phyloP scores from a whole-genome alignment of 2,888 invertebrate species.

The Oasisia sp. region DNA sequence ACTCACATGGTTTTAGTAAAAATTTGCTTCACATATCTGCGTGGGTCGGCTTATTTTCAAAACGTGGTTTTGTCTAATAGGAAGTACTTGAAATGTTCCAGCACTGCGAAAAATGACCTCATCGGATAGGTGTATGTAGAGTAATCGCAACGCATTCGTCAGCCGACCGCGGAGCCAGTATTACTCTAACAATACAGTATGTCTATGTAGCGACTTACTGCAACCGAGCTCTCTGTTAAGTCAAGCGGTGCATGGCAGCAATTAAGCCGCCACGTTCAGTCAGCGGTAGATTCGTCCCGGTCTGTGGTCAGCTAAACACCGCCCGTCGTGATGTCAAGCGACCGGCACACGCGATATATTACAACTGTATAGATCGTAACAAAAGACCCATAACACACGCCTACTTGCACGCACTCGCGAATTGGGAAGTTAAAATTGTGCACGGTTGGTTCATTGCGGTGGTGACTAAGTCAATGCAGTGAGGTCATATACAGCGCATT shows the following conservation, averaged over 20 bases:
- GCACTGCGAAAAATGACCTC: too few species aligned
- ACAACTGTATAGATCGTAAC: neutral
- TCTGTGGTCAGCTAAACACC: neutral
- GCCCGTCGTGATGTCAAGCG: neutral
- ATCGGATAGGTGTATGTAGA: too few species aligned
- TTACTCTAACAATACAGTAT: neutral
- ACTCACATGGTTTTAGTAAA: too few species aligned
- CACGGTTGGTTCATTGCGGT: neutral
- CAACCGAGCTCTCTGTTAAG: neutral
- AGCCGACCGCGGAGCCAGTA: neutral
- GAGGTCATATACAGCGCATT: neutral
- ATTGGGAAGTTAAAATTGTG: neutral
- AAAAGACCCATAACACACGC: neutral
- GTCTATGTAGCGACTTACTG: neutral
- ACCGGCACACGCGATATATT: neutral
- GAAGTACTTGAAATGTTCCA: too few species aligned
- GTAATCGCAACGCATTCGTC: neutral
- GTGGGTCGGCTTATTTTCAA: too few species aligned
- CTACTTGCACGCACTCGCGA: neutral
- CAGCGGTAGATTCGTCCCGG: neutral
- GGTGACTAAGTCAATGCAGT: neutral
- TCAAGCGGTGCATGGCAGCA: neutral
- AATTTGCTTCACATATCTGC: too few species aligned
- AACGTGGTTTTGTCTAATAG: too few species aligned
- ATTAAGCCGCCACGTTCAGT: neutral